These are phyloP conservation scores for Rhynchotus rufescens DNA, from an alignment of 2,797 vertebrate species.

Conservation along the genomic window DNA sequence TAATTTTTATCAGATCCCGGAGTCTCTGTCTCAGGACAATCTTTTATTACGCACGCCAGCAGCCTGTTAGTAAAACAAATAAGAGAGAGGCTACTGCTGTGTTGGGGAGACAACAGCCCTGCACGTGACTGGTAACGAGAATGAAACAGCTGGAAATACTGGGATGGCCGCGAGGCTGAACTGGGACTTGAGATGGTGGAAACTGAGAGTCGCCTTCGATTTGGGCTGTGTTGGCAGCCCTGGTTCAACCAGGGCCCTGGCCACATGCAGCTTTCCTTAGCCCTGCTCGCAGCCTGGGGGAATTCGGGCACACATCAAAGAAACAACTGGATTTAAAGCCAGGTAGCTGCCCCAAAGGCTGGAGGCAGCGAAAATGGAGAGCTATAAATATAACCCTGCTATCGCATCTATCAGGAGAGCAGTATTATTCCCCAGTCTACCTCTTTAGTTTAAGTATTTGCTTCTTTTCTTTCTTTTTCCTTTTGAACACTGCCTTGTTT, in stretches of 20 bases:
- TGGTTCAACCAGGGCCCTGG: not conserved
- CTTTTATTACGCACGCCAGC: not conserved
- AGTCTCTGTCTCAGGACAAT: not conserved
- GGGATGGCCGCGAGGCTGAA: not conserved
- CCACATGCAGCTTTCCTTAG: not conserved
- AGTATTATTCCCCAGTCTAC: not conserved
- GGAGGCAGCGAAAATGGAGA: not conserved
- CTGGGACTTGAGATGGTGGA: not conserved
- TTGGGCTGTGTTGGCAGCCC: not conserved
- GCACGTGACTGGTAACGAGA: not conserved
- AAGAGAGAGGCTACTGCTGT: not conserved
- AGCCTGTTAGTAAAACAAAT: constrained; percentile 11
- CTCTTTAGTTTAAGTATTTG: not conserved
- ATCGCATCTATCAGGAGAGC: not conserved
- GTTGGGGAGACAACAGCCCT: not conserved
- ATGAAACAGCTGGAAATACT: not conserved
- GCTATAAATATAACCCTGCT: not conserved
- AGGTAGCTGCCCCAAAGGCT: not conserved
- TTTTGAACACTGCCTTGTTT: not conserved
- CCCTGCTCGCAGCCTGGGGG: not conserved
- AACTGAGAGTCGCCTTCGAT: not conserved
- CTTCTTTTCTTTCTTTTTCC: not conserved
- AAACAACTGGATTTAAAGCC: not conserved
- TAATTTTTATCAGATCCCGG: constrained; percentile 55
- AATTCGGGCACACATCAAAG: not conserved